Evolutionary conservation across 2,797 vertebrate species (phyloP).

Genomic region (Limnodromus scolopaceus): DNA sequence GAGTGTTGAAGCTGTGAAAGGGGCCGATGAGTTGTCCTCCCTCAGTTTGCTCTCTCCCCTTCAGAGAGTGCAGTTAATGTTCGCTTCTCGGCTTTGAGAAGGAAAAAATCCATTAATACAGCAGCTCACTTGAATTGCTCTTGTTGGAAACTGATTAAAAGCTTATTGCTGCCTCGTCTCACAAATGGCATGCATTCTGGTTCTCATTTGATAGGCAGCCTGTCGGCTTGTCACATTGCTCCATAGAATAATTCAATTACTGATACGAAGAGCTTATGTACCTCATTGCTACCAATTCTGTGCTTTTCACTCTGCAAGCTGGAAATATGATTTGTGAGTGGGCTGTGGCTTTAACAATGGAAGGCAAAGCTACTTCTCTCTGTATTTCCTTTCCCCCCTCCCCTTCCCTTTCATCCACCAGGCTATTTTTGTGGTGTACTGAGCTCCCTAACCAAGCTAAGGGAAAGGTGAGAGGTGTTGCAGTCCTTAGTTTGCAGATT

Average conservation of each 20-base stretch:
- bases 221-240: conserved; percentile 21
- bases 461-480: not conserved
- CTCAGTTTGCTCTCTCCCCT: not conserved
- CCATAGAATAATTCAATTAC: not conserved
- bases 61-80: not conserved
- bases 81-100: not conserved
- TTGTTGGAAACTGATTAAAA: conserved; percentile 41
- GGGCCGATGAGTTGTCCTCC: not conserved
- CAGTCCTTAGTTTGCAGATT: not conserved
- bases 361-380: not conserved
- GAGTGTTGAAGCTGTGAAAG: not conserved
- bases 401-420: not conserved
- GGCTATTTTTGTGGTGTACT: conserved; percentile 3
- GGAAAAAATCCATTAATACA: not conserved
- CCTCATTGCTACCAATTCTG: not conserved
- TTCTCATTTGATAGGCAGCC: conserved; percentile 36
- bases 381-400: conserved; percentile 23
- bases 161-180: not conserved
- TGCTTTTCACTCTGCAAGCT: conserved; percentile 3
- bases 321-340: not conserved
- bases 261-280: not conserved
- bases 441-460: not conserved
- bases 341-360: conserved; percentile 56
- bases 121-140: not conserved
- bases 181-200: not conserved